phyloP scores from a whole-genome alignment of 1,140 invertebrate species.

The Papilio polytes region DNA sequence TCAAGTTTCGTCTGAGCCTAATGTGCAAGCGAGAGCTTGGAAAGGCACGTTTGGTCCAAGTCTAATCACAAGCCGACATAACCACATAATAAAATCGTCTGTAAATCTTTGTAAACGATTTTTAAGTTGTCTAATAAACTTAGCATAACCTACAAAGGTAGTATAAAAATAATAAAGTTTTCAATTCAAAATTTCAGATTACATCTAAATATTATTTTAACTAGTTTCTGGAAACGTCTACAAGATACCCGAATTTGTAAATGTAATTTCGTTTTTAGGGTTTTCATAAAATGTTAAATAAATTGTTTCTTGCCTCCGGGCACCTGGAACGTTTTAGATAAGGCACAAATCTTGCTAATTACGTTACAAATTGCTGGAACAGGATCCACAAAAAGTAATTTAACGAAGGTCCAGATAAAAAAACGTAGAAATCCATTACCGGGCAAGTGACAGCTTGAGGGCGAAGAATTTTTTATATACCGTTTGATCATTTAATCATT shows the following conservation, averaged over 20 bases:
- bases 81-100: no score
- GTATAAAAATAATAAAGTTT: no score
- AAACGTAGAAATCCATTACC: background rate
- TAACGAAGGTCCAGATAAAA: constrained; percentile 24
- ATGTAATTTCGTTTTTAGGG: background rate
- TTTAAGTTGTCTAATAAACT: no score
- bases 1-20: no score
- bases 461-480: background rate
- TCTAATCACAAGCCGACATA: no score
- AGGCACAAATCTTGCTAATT: constrained; percentile 37
- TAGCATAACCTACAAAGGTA: no score
- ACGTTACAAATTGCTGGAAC: constrained; percentile 31
- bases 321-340: constrained; percentile 26
- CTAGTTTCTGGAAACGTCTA: background rate
- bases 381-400: constrained; percentile 29
- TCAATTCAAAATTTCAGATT: no score
- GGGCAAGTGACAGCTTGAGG: constrained; percentile 3
- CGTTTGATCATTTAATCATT: background rate
- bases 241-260: background rate
- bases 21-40: no score
- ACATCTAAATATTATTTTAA: no score
- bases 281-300: constrained; percentile 8
- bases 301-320: background rate
- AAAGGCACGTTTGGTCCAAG: no score
- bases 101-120: no score